A percentile compares a stretch with the other conserved stretches of the same genome.
Conservation (phyloP, 2,113 vertebrate genomes). For the Tetrao urogallus region DNA sequence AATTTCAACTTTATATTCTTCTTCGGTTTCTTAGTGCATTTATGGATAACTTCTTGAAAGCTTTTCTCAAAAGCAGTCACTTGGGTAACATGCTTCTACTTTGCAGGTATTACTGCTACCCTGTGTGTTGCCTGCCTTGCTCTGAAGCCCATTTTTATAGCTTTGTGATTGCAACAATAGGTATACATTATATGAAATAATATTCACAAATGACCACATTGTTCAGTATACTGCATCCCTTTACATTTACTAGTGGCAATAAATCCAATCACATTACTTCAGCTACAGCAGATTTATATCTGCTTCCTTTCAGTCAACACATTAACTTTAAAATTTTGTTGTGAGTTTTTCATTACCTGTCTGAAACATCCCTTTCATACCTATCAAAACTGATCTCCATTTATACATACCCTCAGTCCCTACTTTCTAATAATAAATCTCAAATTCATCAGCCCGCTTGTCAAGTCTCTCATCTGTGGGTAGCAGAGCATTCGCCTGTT, state of each 20-base stretch:
- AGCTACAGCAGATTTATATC: conserved; percentile 74
- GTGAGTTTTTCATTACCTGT: conserved; percentile 75
- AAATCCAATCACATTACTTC: conserved; percentile 72
- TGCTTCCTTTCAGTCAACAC: conserved; percentile 69
- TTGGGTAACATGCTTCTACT: neutral
- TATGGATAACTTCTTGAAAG: conserved; percentile 60
- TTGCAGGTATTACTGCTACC: conserved; percentile 27
- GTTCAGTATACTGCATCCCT: conserved; percentile 37
- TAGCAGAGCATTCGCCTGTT: conserved; percentile 77
- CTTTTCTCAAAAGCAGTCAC: conserved; percentile 32
- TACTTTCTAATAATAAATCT: conserved; percentile 81
- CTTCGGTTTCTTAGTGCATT: conserved; percentile 38
- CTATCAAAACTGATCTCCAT: conserved; percentile 69
- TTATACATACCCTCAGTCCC: conserved; percentile 72
- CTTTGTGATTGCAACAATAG: conserved; percentile 61
- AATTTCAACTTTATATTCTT: conserved; percentile 13
- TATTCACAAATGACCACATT: conserved; percentile 50
- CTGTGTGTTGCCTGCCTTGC: neutral
- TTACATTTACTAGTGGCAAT: conserved; percentile 59
- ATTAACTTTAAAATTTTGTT: conserved; percentile 78
- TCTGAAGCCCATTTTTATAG: conserved; percentile 41
- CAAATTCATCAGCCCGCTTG: conserved; percentile 78
- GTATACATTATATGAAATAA: neutral
- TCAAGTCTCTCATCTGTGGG: conserved; percentile 74
- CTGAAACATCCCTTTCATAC: conserved; percentile 68